Evolutionary conservation across 2,888 invertebrate genomes (phyloP).

Genomic region (Rhagonycha fulva): DNA sequence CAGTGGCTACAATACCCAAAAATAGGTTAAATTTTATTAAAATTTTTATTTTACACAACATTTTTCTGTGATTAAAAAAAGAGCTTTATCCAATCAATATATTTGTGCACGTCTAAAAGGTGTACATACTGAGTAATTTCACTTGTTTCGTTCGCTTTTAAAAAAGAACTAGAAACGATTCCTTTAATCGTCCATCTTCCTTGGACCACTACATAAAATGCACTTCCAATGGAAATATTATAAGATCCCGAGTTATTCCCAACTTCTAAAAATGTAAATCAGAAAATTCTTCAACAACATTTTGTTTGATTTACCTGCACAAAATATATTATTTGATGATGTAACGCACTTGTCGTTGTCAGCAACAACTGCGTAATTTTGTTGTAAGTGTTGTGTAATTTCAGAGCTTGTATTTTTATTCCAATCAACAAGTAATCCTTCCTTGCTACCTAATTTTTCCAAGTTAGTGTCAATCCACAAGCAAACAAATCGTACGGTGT

Average conservation of each 20-base stretch:
- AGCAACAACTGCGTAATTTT: neutral
- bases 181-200: slow-evolving; percentile 58
- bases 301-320: neutral
- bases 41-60: neutral
- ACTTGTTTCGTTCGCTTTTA: slow-evolving; percentile 55
- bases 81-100: slow-evolving; percentile 59
- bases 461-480: neutral
- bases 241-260: neutral
- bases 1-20: neutral
- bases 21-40: neutral
- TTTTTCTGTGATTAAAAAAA: neutral
- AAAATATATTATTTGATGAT: neutral
- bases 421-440: neutral
- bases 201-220: slow-evolving; percentile 40
- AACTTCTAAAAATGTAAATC: neutral
- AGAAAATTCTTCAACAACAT: neutral
- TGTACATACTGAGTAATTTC: slow-evolving; percentile 65
- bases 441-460: neutral
- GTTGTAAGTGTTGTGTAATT: neutral
- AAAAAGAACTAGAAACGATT: slow-evolving; percentile 57
- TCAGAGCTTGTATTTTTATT: neutral
- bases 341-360: neutral
- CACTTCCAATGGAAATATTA: neutral
- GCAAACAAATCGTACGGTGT: neutral
- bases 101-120: slow-evolving; percentile 68